These are phyloP conservation scores for Nothocercus julius DNA, from an alignment of 2,113 vertebrate genomes.

Conservation along the genomic window DNA sequence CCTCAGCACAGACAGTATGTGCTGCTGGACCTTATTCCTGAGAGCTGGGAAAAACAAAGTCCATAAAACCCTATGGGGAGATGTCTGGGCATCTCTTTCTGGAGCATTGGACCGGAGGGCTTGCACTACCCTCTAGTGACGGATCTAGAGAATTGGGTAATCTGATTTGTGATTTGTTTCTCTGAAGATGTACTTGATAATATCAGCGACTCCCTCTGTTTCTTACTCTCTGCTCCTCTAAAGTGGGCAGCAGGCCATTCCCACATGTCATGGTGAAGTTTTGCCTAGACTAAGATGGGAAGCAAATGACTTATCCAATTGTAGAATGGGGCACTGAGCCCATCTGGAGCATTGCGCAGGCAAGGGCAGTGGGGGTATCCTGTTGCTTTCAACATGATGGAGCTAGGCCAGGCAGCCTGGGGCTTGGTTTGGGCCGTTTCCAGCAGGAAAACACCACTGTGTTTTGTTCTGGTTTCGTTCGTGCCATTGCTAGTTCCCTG, in stretches of 20 bases:
- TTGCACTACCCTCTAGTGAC: slow-evolving; percentile 70
- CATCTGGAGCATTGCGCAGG: not conserved
- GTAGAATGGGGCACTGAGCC: accelerated
- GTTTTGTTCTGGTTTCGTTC: slow-evolving; percentile 7
- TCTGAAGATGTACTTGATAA: not conserved
- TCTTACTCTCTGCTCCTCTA: not conserved
- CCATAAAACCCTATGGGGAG: not conserved
- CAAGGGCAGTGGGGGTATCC: not conserved
- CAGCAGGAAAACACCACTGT: not conserved
- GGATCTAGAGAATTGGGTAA: not conserved
- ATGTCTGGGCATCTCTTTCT: not conserved
- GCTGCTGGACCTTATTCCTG: not conserved
- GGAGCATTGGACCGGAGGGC: not conserved
- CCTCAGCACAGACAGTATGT: not conserved
- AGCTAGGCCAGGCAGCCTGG: not conserved
- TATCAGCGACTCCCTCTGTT: not conserved
- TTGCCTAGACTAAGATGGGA: not conserved
- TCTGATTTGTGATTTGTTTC: not conserved
- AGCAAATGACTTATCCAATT: not conserved
- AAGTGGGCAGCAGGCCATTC: not conserved
- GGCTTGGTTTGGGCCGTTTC: not conserved
- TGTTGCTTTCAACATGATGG: not conserved
- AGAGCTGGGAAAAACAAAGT: not conserved
- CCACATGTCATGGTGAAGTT: not conserved
- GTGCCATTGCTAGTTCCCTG: not conserved